Evolutionary conservation across 2,888 invertebrate species (phyloP), one percentile per base, ranked within the genome.

Genomic region (Koerneria pararmatus): DNA sequence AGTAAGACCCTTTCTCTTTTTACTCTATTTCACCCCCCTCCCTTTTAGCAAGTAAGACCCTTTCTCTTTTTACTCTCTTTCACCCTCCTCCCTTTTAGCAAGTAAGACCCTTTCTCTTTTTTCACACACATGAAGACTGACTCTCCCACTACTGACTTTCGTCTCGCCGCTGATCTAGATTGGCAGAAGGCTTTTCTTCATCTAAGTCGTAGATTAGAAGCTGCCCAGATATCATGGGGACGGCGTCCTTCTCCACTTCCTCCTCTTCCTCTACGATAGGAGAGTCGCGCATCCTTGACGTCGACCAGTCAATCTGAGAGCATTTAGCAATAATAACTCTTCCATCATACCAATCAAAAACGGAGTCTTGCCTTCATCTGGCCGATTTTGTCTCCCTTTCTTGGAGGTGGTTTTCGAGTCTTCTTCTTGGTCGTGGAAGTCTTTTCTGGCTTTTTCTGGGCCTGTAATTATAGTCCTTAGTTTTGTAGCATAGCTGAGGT

Each of bases 191-290:
- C n/a, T 81, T 80, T 41, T 78, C 80, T 61, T 83, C 83, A 62
- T 83, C 83, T 67, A 83, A 59, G 68, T 83, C 83, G 69, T 75
- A 83, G 37, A 83, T 78, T 34, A 83, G 58, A 46, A 83, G 67
- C 65, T 83, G 83, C 3, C 83, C 82, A 27, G 82, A 72, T 35
- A 83, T 77, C 75, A 78, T 76, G 27, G 80, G 78, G 51, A 54
- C 62, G 24, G 35, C 5, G 22, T 31, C 29, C 8, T 48, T 32
- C 27, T n/a, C 54, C 15, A 37, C 48, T 49, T 31, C 49, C 4
- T 63, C 65, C 34, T 65, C 46, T 5, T 41, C 51, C 6, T 65
- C 74, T 3, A 65, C 54, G 0, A 72, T 54, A 0, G 78, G 75
- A 24, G 70, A 67, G 68, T 81, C 79, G 32, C 75, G 68, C 27